A percentile compares a stretch with the other conserved stretches of the same genome.
Conservation (phyloP, 2,113 vertebrate genomes). For the Scophthalmus maximus region DNA sequence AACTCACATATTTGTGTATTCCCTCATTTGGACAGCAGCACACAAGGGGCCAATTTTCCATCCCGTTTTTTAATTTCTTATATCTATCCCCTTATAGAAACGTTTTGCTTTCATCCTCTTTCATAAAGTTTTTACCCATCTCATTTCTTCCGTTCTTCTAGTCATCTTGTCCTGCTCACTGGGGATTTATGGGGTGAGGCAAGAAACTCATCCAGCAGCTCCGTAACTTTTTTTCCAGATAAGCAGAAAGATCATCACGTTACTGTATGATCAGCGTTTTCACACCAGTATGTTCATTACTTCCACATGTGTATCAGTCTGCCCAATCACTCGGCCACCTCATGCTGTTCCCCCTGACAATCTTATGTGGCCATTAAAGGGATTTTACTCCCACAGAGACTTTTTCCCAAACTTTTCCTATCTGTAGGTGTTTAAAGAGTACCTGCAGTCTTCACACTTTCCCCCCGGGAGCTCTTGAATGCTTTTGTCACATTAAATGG, state of each 20-base stretch:
- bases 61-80: background rate
- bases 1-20: background rate
- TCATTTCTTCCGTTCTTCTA: conserved; percentile 1
- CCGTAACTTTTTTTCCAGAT: background rate
- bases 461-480: background rate
- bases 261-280: background rate
- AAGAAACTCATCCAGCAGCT: conserved; percentile 5
- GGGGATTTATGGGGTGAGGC: background rate
- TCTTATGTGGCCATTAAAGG: background rate
- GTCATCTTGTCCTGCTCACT: conserved; percentile 18
- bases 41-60: background rate
- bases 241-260: background rate
- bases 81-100: background rate
- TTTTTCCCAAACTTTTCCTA: background rate
- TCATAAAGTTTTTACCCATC: background rate
- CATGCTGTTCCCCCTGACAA: background rate
- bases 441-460: background rate
- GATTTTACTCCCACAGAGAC: conserved; percentile 4
- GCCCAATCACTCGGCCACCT: background rate
- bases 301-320: background rate
- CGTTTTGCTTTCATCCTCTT: background rate
- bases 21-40: background rate
- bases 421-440: conserved; percentile 12
- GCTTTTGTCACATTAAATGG: conserved; percentile 1
- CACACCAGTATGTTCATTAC: background rate